phyloP scores from a whole-genome alignment of 2,797 vertebrate species.

The Myiotriccus ornatus region DNA sequence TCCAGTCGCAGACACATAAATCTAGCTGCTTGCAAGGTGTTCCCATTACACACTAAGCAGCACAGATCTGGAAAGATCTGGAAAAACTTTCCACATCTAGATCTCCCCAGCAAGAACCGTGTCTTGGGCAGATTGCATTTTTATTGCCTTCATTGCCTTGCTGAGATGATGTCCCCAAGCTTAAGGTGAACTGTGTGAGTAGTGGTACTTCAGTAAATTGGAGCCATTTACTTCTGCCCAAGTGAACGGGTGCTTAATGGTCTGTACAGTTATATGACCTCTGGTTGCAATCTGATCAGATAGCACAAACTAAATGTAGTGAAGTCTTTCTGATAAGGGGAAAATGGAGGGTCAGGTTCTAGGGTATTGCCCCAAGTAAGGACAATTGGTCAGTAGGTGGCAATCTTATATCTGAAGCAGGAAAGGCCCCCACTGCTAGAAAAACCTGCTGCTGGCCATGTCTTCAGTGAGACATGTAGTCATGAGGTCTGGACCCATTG shows the following conservation, averaged over 20 bases:
- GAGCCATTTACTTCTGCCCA: conserved; percentile 31
- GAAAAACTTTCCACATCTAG: conserved; percentile 61
- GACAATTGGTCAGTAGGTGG: background rate
- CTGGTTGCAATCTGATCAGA: conserved; percentile 40
- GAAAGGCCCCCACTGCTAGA: background rate
- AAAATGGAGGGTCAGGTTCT: background rate
- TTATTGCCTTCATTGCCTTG: conserved; percentile 45
- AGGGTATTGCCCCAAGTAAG: background rate
- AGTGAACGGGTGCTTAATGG: conserved; percentile 51
- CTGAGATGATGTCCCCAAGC: conserved; percentile 2
- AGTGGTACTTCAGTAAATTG: conserved; percentile 37
- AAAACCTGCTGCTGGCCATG: background rate
- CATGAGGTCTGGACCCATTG: background rate
- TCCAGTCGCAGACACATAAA: background rate
- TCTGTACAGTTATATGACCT: conserved; percentile 36
- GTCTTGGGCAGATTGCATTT: conserved; percentile 15
- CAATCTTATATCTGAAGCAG: conserved; percentile 28
- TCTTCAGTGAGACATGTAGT: background rate
- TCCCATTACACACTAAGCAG: background rate
- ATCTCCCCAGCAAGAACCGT: conserved; percentile 48
- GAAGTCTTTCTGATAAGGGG: background rate
- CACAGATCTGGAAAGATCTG: conserved; percentile 49
- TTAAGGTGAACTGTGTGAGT: conserved; percentile 11
- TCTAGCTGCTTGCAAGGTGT: background rate
- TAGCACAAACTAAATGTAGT: background rate